Evolutionary conservation across 1,140 invertebrate species (phyloP), one percentile per base, ranked within the genome.

Genomic region (Lutraria rhynchaena): DNA sequence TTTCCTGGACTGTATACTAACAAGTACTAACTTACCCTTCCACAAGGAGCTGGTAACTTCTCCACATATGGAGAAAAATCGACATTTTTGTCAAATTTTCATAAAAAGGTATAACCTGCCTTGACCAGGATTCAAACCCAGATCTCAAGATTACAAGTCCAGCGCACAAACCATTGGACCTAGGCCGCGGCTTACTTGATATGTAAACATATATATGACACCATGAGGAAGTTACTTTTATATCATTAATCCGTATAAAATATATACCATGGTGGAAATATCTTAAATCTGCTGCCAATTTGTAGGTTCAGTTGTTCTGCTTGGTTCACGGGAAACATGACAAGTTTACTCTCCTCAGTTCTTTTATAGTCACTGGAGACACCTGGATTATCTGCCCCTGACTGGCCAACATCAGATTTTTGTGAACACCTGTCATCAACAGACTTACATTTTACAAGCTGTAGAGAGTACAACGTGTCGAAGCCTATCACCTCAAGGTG

Each of bases 211-310:
- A 19, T n/a, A 3, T 24, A 53, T 53, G 19, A 1, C 1, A 3
- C 51, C 51, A n/a, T n/a, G 19, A 53, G 3, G 24, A 3, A 53
- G 24, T n/a, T 19, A 19, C 51, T 53, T n/a, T 19, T 53, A 53
- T 53, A 1, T n/a, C 19, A 4, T 1, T 9, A n/a, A 53, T 19
- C 19, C n/a, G n/a, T 1, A 60, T 27, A 3, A 31, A 17, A 3
- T 44, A 51, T 35, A 44, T 44, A 80, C 76, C 76, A 80, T 69
- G 76, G 76, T 27, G 76, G 76, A 35, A 69, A 80, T 41, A 80
- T 80, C 24, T 70, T 80, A 35, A 80, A 69, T 49, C 41, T 33
- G 29, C 60, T 70, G 3, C 76, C 76, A 31, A 58, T 60, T 9
- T 49, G 35, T 17, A 80, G 60, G 33, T 58, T 69, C 2, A 80